Evolutionary conservation across 2,113 vertebrate species (phyloP), one percentile per base, ranked within the genome.

Genomic region (Rallus limicola): DNA sequence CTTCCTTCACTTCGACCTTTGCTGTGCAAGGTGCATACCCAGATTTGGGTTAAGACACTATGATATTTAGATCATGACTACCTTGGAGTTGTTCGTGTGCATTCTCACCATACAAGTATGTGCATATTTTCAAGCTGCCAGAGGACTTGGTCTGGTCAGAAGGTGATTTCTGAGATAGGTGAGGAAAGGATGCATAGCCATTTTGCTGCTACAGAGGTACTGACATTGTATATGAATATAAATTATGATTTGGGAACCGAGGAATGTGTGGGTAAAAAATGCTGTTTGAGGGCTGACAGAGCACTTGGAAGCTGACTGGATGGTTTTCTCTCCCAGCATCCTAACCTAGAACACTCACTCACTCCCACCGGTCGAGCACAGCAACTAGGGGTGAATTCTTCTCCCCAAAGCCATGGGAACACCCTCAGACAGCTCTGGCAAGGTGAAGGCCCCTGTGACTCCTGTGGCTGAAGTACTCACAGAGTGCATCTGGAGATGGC

Each of bases 261-360:
- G 11, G 19, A 5, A 62, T 2, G 3, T 1, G n/a, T 33, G 89
- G 26, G 44, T 46, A 65, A 82, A 86, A 86, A 80, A 34, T 13
- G 52, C 52, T 28, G 26, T 53, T 53, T 53, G 52, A 53, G 26
- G 52, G 52, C 52, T 53, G 52, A 28, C 52, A 53, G 52, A 28
- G 52, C 8, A 53, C 34, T 50, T 72, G 42, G 52, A 92, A 83
- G 28, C 33, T 42, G 59, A 38, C 21, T 72, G 75, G 46, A 55
- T 2, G 12, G 42, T 42, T 34, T 90, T 50, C 25, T 17, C 20
- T 69, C 42, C 65, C 62, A 69, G 50, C 56, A 93, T 74, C 38
- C 29, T 67, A 68, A 48, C 40, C 36, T 29, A 34, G 42, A 12
- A 60, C 15, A 18, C 10, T 10, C 0, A 0, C 46, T 70, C 5